Conservation (phyloP, 2,888 invertebrate genomes). For the Stenichneumon culpator region DNA sequence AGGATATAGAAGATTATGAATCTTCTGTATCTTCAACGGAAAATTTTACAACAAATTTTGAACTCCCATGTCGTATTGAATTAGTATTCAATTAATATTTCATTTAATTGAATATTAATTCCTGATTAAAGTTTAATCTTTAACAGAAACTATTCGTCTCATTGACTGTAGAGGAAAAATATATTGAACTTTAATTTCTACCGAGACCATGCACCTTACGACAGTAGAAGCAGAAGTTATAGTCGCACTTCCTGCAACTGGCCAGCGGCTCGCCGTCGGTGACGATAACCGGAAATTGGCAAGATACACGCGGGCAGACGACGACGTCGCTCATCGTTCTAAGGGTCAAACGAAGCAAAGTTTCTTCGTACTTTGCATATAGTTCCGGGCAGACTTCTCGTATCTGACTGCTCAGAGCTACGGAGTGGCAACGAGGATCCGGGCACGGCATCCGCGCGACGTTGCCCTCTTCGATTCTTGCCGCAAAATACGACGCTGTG, state of each 20-base stretch:
- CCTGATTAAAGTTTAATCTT: too few species aligned
- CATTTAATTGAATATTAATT: background rate
- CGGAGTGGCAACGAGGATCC: slow-evolving; percentile 65
- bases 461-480: slow-evolving; percentile 70
- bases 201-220: slow-evolving; percentile 72
- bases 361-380: slow-evolving; percentile 73
- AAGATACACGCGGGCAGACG: slow-evolving; percentile 75
- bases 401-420: slow-evolving; percentile 61
- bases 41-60: background rate
- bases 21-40: background rate
- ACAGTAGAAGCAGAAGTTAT: slow-evolving; percentile 78
- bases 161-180: background rate
- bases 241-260: slow-evolving; percentile 73
- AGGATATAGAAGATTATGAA: background rate
- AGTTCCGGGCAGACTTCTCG: slow-evolving; percentile 71
- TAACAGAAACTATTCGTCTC: background rate
- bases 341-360: slow-evolving; percentile 69
- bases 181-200: background rate
- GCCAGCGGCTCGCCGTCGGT: slow-evolving; percentile 73
- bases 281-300: slow-evolving; percentile 73
- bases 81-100: background rate
- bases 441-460: slow-evolving; percentile 72
- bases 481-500: slow-evolving; percentile 68
- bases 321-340: slow-evolving; percentile 74
- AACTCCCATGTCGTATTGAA: background rate